Evolutionary conservation across 2,888 invertebrate genomes (phyloP), one percentile per base, ranked within the genome.

Genomic region (Plutella xylostella): DNA sequence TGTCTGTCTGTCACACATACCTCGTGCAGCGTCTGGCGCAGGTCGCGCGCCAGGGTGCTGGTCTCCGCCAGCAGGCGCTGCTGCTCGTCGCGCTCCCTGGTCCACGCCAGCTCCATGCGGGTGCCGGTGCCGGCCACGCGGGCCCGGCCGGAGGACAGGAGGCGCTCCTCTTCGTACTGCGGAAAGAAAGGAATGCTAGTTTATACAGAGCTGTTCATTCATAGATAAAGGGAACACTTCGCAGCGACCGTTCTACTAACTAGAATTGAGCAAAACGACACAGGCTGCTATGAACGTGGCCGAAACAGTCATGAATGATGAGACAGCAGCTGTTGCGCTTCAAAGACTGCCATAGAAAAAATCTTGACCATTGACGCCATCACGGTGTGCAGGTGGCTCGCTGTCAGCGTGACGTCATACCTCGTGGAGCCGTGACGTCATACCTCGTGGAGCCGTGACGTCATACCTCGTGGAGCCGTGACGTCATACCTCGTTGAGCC

Each of bases 1-100:
- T n/a, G 3, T 2, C 2, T 28, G 28, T 6, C 4, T 28, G 2
- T n/a, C 9, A n/a, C 7, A 15, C 6, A 50, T 62, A 88, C 89
- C 86, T 94, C 94, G 60, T 93, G 93, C 25, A 95, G 85, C 0
- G 95, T 95, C 71, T 94, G 95, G 12, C 94, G 84, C 40, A 96
- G 77, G 68, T 96, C 96, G 48, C 94, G 85, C 0, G 96, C 95
- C 48, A 96, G 85, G 0, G 94, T 95, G 31, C 94, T 93, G 0
- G 95, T 94, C 78, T 96, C 96, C 65, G 94, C 94, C 22, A 96
- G 75, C 31, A 96, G 73, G n/a, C 95, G 85, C 56, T 95, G 95
- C 60, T 95, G 94, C 60, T 96, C 96, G 67, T 95, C 94, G 18
- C 96, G 86, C 71, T 96, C 96, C 66, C 95, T 96, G 62, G 95